Evolutionary conservation across 2,113 vertebrate species (phyloP).

Genomic region (Miniopterus natalensis): DNA sequence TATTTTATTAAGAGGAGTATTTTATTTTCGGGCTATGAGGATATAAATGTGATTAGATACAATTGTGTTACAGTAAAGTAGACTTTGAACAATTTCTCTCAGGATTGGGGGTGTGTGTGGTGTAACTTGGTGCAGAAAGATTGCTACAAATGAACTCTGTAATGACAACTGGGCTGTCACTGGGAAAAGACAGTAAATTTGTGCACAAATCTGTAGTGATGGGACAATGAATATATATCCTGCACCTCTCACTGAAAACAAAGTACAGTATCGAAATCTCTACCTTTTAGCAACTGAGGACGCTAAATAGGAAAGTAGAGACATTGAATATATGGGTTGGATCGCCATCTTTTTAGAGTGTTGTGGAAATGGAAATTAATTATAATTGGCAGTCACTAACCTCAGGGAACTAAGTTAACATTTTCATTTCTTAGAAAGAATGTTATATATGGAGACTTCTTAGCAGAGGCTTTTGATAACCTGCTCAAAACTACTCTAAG

Average conservation of each 20-base stretch:
- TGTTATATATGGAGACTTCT: not conserved
- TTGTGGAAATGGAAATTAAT: slow-evolving; percentile 14
- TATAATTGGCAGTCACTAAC: not conserved
- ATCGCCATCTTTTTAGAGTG: not conserved
- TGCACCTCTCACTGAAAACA: not conserved
- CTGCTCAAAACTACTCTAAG: not conserved
- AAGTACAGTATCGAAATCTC: not conserved
- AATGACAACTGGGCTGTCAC: not conserved
- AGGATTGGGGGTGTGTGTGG: not conserved
- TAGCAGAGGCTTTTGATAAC: not conserved
- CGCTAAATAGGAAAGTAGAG: not conserved
- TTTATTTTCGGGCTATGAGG: slow-evolving; percentile 7
- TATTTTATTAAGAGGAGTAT: not conserved
- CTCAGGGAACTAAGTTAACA: slow-evolving; percentile 46
- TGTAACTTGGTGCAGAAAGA: not conserved
- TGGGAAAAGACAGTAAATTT: not conserved
- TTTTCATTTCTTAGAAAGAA: slow-evolving; percentile 38
- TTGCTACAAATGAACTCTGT: not conserved
- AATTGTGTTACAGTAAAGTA: not conserved
- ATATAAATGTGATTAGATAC: not conserved
- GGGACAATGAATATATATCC: not conserved
- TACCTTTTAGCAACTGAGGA: not conserved
- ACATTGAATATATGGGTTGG: not conserved
- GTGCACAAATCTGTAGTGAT: too few species aligned
- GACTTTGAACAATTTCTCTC: not conserved